Evolutionary conservation across 1,140 invertebrate genomes (phyloP).

Genomic region (Pseudomyrmex concolor): DNA sequence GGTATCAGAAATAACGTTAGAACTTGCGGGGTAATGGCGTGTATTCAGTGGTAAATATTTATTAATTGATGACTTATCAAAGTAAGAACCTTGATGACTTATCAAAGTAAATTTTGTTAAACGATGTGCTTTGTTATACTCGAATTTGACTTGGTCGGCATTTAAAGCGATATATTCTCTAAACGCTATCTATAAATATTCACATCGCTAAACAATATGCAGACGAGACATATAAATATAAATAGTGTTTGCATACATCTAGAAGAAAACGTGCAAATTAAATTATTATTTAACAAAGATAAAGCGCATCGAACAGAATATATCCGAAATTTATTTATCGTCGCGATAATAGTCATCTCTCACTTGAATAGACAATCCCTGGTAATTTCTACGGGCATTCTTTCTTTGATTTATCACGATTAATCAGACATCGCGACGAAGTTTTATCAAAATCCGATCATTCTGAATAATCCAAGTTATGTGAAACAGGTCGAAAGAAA

Average conservation of each 20-base stretch:
- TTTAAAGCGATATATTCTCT: neutral
- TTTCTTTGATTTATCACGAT: neutral
- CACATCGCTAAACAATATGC: neutral
- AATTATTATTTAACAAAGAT: slow-evolving; percentile 9
- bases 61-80: neutral
- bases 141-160: neutral
- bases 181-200: slow-evolving; percentile 27
- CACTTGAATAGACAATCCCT: neutral
- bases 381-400: neutral
- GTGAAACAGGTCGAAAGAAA: neutral
- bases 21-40: slow-evolving; percentile 15
- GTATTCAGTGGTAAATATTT: neutral
- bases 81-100: neutral
- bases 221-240: neutral
- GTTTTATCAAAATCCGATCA: neutral
- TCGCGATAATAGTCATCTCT: neutral
- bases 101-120: slow-evolving; percentile 11
- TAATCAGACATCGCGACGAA: neutral
- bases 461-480: slow-evolving; percentile 30
- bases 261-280: neutral
- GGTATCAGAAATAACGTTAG: slow-evolving; percentile 18
- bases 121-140: slow-evolving; percentile 17
- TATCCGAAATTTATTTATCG: neutral
- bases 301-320: neutral
- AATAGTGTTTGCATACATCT: slow-evolving; percentile 6